Percentiles rank a stretch among this genome's conserved stretches.
phyloP scores from a whole-genome alignment of 2,113 vertebrate species.

The Marmota monax region DNA sequence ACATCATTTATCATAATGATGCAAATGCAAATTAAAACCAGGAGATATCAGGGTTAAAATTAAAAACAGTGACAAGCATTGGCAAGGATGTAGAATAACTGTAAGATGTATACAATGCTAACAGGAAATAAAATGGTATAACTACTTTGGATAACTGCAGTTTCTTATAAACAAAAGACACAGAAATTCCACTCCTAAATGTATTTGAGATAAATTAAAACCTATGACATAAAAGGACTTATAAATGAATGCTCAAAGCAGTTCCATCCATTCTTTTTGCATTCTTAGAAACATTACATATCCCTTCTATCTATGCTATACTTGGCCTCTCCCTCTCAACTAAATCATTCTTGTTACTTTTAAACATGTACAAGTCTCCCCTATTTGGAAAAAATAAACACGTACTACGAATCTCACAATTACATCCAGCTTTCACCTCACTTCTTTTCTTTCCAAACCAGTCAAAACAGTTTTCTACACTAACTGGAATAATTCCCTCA shows the following conservation, averaged over 20 bases:
- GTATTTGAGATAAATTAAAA: background rate
- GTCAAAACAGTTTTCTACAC: background rate
- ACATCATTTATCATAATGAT: background rate
- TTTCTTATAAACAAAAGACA: conserved; percentile 11
- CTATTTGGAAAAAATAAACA: background rate
- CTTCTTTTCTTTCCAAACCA: background rate
- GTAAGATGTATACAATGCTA: background rate
- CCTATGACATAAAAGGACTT: background rate
- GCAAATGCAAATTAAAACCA: conserved; percentile 26
- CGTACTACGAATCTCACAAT: background rate
- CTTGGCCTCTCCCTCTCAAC: background rate
- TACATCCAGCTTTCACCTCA: background rate
- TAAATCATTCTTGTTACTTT: background rate
- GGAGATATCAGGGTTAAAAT: background rate
- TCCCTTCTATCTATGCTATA: background rate
- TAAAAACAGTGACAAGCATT: background rate
- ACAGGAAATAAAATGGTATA: background rate
- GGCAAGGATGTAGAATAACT: background rate
- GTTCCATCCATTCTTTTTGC: background rate
- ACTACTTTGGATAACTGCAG: background rate
- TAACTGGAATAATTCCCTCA: background rate
- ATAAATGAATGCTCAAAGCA: background rate
- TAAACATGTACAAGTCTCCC: background rate
- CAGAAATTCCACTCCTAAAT: background rate
- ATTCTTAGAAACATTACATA: background rate